Evolutionary conservation across 2,888 invertebrate genomes (phyloP).

Genomic region (Sphaerophoria taeniata): DNA sequence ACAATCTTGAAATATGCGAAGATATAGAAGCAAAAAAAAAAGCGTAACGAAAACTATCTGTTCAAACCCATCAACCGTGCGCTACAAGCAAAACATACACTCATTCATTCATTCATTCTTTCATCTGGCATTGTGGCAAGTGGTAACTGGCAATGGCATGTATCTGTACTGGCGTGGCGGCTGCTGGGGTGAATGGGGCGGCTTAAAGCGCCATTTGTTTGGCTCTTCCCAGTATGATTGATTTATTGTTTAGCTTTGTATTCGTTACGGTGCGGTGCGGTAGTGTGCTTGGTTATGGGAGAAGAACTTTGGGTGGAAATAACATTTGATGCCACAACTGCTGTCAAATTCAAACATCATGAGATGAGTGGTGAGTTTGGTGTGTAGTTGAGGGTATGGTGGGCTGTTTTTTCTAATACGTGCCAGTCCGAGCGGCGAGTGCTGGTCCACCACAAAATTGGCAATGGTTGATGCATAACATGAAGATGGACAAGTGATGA

Average conservation of each 20-base stretch:
- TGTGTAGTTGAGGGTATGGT: not conserved
- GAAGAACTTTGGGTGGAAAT: slow-evolving; percentile 46
- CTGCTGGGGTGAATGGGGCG: slow-evolving; percentile 67
- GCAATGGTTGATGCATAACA: slow-evolving; percentile 38
- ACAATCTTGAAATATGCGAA: slow-evolving; percentile 54
- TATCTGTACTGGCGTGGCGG: no score
- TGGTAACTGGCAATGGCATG: not conserved
- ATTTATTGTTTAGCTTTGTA: slow-evolving; percentile 66
- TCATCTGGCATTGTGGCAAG: slow-evolving; percentile 24
- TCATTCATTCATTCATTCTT: not conserved
- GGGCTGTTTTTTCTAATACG: no score
- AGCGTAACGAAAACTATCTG: slow-evolving; percentile 67
- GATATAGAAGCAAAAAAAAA: slow-evolving; percentile 5
- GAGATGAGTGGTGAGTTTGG: slow-evolving; percentile 39
- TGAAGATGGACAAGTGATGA: slow-evolving; percentile 31
- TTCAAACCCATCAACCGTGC: slow-evolving; percentile 56
- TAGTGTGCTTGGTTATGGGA: no score
- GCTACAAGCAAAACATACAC: slow-evolving; percentile 61
- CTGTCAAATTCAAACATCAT: slow-evolving; percentile 24
- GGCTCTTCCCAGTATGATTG: slow-evolving; percentile 70
- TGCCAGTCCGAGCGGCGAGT: slow-evolving; percentile 51
- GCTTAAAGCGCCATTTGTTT: slow-evolving; percentile 74
- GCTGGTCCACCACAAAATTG: slow-evolving; percentile 63
- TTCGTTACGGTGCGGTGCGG: slow-evolving; percentile 32
- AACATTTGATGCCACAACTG: slow-evolving; percentile 17